phyloP scores from a whole-genome alignment of 2,888 invertebrate species.

The Protonemura montana region DNA sequence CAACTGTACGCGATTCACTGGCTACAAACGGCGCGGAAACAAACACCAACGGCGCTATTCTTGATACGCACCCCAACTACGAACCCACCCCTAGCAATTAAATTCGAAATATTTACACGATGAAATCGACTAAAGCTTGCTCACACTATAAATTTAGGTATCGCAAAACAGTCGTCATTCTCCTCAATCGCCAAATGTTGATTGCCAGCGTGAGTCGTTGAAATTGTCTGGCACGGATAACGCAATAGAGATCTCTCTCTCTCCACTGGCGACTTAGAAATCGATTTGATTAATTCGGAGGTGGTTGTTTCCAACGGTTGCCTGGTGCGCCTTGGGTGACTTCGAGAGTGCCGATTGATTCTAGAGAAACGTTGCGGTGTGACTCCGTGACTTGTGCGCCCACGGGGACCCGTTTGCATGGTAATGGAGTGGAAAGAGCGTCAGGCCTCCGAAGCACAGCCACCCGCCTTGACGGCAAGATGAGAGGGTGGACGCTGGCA shows the following conservation, averaged over 20 bases:
- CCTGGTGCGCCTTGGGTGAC: background rate
- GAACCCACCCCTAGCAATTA: background rate
- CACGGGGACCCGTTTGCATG: constrained; percentile 37
- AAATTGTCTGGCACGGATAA: background rate
- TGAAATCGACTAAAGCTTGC: background rate
- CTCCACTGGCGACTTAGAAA: background rate
- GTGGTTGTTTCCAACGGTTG: background rate
- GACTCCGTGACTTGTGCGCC: background rate
- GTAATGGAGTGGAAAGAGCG: constrained; percentile 37
- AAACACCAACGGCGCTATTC: background rate
- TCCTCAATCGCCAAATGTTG: background rate
- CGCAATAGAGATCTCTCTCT: background rate
- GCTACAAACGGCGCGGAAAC: background rate
- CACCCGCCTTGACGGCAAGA: background rate
- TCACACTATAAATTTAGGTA: background rate
- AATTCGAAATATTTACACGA: background rate
- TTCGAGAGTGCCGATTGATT: constrained; percentile 29
- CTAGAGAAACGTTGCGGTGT: background rate
- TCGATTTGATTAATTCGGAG: background rate
- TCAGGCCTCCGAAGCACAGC: constrained; percentile 8
- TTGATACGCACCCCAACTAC: background rate
- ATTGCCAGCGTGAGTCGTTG: background rate
- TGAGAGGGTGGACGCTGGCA: background rate
- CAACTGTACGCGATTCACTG: background rate
- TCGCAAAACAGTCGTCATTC: background rate